Evolutionary conservation across 2,888 invertebrate genomes (phyloP), one percentile per base, ranked within the genome.

Genomic region (Andrena haemorrhoa): DNA sequence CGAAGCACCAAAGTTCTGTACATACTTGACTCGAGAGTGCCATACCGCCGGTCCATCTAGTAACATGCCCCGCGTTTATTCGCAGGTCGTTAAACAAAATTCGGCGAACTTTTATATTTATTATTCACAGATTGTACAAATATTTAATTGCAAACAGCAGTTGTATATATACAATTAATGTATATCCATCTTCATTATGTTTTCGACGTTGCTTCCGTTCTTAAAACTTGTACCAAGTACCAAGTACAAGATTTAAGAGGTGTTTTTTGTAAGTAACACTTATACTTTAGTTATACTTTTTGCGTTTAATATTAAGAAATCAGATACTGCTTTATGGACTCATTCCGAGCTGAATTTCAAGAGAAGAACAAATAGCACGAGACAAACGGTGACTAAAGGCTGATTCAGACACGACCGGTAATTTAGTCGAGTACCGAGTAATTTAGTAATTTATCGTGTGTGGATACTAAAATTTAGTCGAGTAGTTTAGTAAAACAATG

Each of bases 1-100:
- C 86, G 23, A 92, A 91, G 71, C 88, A 86, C 51, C 84, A 84
- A 23, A 85, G 63, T 65, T 70, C 68, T 75, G 16, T 7, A 63
- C 49, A 64, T 26, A 10, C 51, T 20, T 16, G 26, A 56, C 12
- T 23, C 49, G 69, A 63, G 16, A 82, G 20, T 47, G n/a, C 35
- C 23, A 1, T 47, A 7, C 23, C n/a, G 16, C 2, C 20, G 58
- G 23, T n/a, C 6, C 2, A 29, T 35, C 10, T 10, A 53, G 16
- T 41, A 47, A 8, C 4, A 26, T 4, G 29, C 2, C 41, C 31
- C 4, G 31, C 5, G 41, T 20, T 58, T 29, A 53, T 31, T 63
- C 23, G 20, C 6, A 68, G 60, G 20, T 53, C 7, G 41, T 26
- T 49, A 10, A 65, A 49, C 2, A 20, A 65, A 26, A 51, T 58